Evolutionary conservation across 2,888 invertebrate genomes (phyloP), one percentile per base, ranked within the genome.

Genomic region (Lathronympha strigana): DNA sequence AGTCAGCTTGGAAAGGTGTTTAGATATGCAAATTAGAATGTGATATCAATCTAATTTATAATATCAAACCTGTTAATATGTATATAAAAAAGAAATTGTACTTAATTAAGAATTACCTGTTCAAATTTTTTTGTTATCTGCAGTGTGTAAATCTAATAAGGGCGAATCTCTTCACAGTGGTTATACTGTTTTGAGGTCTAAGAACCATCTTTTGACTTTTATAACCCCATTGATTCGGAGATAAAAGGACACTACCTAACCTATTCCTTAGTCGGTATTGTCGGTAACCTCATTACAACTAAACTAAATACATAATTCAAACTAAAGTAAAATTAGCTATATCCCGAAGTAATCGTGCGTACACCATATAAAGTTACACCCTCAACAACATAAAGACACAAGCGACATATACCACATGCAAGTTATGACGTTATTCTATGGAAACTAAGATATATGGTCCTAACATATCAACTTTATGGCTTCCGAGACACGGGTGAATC

Each of bases 381-480:
- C 15, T 25, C 15, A 25, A 1, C 5, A 15, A 9, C 2, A 49
- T 15, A 49, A 49, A 2, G 25, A 19, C 19, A 4, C 25, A 50
- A 17, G 19, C 11, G 17, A 51, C 51, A 11, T 31, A 11, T 5
- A 15, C 1, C 1, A 5, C 11, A 4, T 0, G 31, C 2, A 4
- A 51, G 11, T 19, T 51, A 19, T 17, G 4, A 33, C 19, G 4
- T 33, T 51, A 11, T 51, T 31, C 51, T 13, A 33, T 13, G 5
- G 9, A 51, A 13, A 2, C 2, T n/a, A 15, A 28, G 28, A 50
- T 23, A 15, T 49, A 36, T 36, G 23, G n/a, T 9, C 17, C 38
- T 54, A 21, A 38, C 54, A 21, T 60, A 36, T 60, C 47, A 58
- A 33, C 13, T 58, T 60, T 49, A 60, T 49, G 36, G 60, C 38